Evolutionary conservation across 2,113 vertebrate species (phyloP).

Genomic region (Myrmecophaga tridactyla): DNA sequence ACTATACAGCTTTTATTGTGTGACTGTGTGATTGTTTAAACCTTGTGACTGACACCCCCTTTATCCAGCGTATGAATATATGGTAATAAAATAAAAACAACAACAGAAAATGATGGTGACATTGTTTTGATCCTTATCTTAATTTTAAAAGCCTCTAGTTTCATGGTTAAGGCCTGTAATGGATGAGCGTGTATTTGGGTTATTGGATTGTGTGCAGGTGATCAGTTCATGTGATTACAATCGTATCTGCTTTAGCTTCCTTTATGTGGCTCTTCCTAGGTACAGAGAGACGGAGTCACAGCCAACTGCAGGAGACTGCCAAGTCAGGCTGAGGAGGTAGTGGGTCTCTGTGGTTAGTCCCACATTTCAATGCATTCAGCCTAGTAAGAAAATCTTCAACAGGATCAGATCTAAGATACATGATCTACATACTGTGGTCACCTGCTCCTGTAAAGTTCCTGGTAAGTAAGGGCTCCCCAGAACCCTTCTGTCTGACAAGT

Average conservation of each 20-base stretch:
- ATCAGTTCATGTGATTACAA: background rate
- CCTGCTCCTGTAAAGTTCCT: no score
- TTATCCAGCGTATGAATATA: no score
- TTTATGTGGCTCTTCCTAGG: background rate
- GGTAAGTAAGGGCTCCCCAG: no score
- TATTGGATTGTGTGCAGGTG: background rate
- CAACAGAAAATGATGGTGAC: no score
- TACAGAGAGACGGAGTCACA: background rate
- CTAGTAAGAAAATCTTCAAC: background rate
- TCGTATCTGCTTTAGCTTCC: no score
- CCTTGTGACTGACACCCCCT: no score
- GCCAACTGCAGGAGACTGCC: background rate
- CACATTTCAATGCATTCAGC: background rate
- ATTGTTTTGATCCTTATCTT: background rate
- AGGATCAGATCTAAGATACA: background rate
- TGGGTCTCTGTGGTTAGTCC: background rate
- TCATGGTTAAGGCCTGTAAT: background rate
- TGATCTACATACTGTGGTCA: no score
- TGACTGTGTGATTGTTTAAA: no score
- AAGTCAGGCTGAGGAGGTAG: background rate
- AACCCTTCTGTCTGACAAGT: no score
- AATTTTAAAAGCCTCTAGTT: background rate
- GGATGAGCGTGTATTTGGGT: background rate
- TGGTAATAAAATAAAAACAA: no score
- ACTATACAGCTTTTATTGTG: no score